Evolutionary conservation across 2,888 invertebrate genomes (phyloP).

Genomic region (Agrochola lota): DNA sequence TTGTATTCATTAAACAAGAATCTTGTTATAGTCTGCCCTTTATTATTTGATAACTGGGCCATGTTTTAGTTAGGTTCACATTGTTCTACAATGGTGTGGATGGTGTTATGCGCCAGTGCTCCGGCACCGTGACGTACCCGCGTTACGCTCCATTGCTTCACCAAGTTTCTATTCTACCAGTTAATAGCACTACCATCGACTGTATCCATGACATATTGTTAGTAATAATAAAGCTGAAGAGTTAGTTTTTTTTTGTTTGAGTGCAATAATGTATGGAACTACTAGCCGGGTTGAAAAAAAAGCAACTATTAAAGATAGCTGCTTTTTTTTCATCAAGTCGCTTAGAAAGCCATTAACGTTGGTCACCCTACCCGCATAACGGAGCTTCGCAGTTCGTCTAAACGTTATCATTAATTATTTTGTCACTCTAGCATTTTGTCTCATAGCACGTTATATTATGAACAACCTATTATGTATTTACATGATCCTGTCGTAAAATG

Average conservation of each 20-base stretch:
- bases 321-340: neutral
- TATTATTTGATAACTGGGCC: constrained; percentile 30
- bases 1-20: constrained; percentile 11
- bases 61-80: constrained; percentile 40
- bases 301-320: no score
- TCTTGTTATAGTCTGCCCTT: constrained; percentile 18
- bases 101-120: constrained; percentile 67
- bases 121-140: constrained; percentile 76
- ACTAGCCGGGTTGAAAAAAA: no score
- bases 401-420: constrained; percentile 58
- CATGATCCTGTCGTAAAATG: constrained; percentile 44
- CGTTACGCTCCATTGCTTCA: constrained; percentile 82
- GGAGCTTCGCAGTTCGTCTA: constrained; percentile 37
- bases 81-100: constrained; percentile 53
- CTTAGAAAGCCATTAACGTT: constrained; percentile 11
- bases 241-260: no score
- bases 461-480: constrained; percentile 54
- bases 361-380: constrained; percentile 50
- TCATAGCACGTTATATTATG: constrained; percentile 25
- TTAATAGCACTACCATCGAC: constrained; percentile 75
- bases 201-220: constrained; percentile 55
- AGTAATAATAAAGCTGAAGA: neutral
- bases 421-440: constrained; percentile 53
- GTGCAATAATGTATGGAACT: no score
- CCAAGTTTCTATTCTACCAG: constrained; percentile 84